Evolutionary conservation across 2,888 invertebrate species (phyloP), one percentile per base, ranked within the genome.

Genomic region (Drosophila meridiana): DNA sequence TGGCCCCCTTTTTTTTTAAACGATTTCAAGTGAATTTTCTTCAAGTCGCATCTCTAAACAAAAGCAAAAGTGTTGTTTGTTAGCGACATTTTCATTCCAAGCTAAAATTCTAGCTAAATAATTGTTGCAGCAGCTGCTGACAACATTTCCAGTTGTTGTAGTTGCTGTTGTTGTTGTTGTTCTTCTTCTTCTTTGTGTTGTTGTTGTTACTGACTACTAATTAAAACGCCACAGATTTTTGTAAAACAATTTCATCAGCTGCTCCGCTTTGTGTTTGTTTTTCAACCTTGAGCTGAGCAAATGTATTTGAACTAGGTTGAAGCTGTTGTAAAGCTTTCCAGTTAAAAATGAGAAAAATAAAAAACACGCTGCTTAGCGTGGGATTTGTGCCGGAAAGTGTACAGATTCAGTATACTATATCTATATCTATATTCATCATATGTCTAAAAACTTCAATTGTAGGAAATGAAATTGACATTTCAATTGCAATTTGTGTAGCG

Each of bases 41-140:
- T 53, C 40, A 36, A 45, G 40, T 73, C 55, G 30, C 58, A 45
- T 75, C 56, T 48, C 60, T 64, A 69, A 78, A 87, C 73, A 85
- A 89, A 89, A 89, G 76, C 87, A 85, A 85, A 87, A 85, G 85
- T 89, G 87, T 79, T 73, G 61, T 66, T 69, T 72, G 61, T 56
- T 63, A 61, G 79, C 78, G 38, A 69, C 68, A 65, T 74, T 82
- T 73, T 72, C 66, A 62, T 63, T 66, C 34, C 60, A 57, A 70
- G 73, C 79, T 62, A 80, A 76, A 83, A 79, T 88, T 84, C 83
- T 78, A 80, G 78, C 71, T 78, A 78, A 78, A 78, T 64, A 76
- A 82, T 76, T 66, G 75, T 66, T 69, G 61, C 85, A 74, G 68
- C 78, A 80, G 76, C 78, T 80, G 78, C 76, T 66, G 82, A 69